Evolutionary conservation across 2,113 vertebrate genomes (phyloP).

Genomic region (Tamias sibiricus): DNA sequence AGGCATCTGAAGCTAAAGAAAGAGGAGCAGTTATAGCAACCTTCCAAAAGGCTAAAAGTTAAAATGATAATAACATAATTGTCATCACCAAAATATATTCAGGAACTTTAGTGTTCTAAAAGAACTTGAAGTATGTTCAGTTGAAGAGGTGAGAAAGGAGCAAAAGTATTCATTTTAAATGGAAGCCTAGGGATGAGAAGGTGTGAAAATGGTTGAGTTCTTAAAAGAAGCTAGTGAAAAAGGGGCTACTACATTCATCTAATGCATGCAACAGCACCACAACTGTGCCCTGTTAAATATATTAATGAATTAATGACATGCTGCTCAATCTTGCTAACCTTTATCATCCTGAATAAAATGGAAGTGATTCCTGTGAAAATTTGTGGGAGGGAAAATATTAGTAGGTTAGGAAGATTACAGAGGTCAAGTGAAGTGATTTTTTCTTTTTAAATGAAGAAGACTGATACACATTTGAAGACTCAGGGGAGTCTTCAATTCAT

Average conservation of each 20-base stretch:
- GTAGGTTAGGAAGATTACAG: background rate
- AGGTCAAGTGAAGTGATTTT: background rate
- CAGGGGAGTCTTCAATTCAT: background rate
- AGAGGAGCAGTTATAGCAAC: background rate
- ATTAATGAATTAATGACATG: background rate
- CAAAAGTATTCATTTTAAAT: background rate
- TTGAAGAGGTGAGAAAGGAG: background rate
- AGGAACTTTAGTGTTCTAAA: background rate
- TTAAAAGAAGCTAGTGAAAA: background rate
- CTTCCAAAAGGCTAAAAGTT: background rate
- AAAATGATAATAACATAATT: no score
- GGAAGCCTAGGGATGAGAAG: background rate
- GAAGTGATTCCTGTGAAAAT: background rate
- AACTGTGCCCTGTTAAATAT: background rate
- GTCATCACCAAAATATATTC: no score
- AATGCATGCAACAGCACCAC: background rate
- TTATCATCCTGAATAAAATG: background rate
- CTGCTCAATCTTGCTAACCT: background rate
- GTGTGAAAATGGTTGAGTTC: background rate
- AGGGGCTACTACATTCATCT: background rate
- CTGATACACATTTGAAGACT: background rate
- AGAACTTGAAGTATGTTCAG: background rate
- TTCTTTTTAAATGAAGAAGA: conserved; percentile 28
- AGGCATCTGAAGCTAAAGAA: background rate
- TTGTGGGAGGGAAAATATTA: background rate